phyloP scores from a whole-genome alignment of 2,797 vertebrate genomes.

The Uromys caudimaculatus region DNA sequence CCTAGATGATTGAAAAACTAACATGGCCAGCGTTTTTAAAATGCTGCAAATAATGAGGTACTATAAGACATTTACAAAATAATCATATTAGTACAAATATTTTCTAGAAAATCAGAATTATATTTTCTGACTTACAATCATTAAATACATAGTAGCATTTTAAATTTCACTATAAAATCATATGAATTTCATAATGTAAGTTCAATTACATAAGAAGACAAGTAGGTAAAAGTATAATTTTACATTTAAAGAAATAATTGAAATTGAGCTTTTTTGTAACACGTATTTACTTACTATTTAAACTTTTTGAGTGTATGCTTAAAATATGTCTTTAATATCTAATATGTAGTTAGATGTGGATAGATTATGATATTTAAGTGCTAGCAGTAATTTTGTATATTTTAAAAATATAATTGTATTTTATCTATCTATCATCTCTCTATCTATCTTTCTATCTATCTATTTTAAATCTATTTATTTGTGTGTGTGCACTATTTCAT shows the following conservation, averaged over 20 bases:
- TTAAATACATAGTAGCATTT: not conserved
- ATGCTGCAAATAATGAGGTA: not conserved
- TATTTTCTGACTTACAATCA: not conserved
- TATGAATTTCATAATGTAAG: not conserved
- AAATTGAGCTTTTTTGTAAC: not conserved
- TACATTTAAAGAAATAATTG: not conserved
- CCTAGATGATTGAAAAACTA: not conserved
- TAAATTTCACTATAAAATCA: slow-evolving; percentile 25
- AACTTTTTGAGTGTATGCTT: not conserved
- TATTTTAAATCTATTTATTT: not conserved
- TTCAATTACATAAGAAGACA: not conserved
- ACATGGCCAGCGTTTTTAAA: not conserved
- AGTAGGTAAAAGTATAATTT: not conserved
- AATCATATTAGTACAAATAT: not conserved
- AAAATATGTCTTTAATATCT: not conserved
- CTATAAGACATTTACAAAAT: not conserved
- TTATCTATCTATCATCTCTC: not conserved
- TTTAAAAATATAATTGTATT: not conserved
- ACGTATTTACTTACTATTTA: not conserved
- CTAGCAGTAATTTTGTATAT: not conserved
- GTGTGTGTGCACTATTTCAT: not conserved
- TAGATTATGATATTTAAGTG: not conserved
- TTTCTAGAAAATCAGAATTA: not conserved
- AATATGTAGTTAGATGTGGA: not conserved
- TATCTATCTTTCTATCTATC: too few species aligned